Conservation (phyloP, 2,888 invertebrate genomes). For the Yponomeuta evonymella region DNA sequence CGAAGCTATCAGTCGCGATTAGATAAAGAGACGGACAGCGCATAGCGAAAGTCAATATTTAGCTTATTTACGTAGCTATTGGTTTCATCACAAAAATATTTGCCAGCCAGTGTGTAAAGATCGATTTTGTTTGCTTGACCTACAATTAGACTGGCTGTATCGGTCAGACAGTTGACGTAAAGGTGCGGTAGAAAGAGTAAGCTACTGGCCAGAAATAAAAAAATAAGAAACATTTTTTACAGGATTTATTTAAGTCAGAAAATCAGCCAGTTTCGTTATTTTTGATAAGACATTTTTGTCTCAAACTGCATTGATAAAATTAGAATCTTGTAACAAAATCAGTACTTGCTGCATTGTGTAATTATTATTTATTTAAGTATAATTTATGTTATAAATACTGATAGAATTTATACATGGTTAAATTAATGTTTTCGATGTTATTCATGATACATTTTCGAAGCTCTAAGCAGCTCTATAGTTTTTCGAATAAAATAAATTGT, state of each 20-base stretch:
- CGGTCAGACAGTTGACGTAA: neutral
- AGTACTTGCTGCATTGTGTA: neutral
- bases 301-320: too few species aligned
- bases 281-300: too few species aligned
- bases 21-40: constrained; percentile 52
- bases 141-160: neutral
- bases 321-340: neutral
- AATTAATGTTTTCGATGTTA: neutral
- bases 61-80: constrained; percentile 4
- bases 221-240: too few species aligned
- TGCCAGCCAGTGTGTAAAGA: neutral
- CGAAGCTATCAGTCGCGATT: constrained; percentile 64
- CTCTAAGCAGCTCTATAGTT: neutral
- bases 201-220: too few species aligned
- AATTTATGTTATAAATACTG: neutral
- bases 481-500: neutral
- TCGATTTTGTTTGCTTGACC: constrained; percentile 1
- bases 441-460: neutral
- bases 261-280: too few species aligned
- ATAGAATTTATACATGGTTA: neutral
- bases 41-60: constrained; percentile 51
- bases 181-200: too few species aligned
- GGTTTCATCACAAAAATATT: constrained; percentile 3
- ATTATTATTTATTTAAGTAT: neutral
- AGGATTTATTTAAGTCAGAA: too few species aligned